Evolutionary conservation across 2,113 vertebrate species (phyloP).

Genomic region (Dasyurus viverrinus): DNA sequence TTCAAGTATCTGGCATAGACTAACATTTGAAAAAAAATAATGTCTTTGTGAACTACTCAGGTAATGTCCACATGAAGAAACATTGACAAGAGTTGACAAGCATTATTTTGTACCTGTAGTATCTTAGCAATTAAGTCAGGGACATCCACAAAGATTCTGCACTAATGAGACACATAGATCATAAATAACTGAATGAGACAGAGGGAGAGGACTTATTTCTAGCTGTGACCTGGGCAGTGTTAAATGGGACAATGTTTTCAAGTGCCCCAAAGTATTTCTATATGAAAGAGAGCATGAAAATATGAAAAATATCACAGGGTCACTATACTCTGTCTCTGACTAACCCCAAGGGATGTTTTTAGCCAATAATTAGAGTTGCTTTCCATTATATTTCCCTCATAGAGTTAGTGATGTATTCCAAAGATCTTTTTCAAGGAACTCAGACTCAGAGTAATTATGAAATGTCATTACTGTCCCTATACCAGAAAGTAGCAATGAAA

Average conservation of each 20-base stretch:
- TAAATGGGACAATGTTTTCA: background rate
- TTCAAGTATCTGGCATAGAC: background rate
- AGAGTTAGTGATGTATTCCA: background rate
- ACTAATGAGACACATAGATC: background rate
- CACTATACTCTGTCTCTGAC: slow-evolving; percentile 33
- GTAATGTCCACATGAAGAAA: slow-evolving; percentile 6
- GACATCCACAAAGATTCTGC: background rate
- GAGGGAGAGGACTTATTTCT: background rate
- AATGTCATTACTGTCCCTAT: background rate
- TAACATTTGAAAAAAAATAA: slow-evolving; percentile 42
- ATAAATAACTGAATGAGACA: background rate
- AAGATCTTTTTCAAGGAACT: background rate
- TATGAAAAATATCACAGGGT: slow-evolving; percentile 37
- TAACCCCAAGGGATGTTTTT: slow-evolving; percentile 11
- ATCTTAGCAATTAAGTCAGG: background rate
- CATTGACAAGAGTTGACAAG: background rate
- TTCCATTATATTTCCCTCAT: background rate
- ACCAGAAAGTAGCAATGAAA: slow-evolving; percentile 5
- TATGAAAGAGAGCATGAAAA: background rate
- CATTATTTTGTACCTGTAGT: background rate
- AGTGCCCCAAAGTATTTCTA: background rate
- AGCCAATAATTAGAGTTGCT: background rate
- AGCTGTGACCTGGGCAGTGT: background rate
- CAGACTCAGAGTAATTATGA: background rate
- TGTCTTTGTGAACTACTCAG: background rate